Percentiles rank a stretch among this genome's conserved stretches.
Conservation (phyloP, 2,797 vertebrate species). For the Gambelia wislizenii region DNA sequence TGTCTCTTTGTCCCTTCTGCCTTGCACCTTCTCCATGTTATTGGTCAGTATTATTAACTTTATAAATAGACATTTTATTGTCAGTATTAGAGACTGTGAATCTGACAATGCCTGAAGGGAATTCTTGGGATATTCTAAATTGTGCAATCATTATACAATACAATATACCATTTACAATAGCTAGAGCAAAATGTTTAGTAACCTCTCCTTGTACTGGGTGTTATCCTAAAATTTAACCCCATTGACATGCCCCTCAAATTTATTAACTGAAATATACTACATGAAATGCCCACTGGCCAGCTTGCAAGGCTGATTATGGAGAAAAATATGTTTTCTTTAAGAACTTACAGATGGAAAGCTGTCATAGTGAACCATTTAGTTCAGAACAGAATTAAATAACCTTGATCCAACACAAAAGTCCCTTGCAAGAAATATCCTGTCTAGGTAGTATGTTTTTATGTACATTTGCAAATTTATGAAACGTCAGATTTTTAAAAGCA, state of each 20-base stretch:
- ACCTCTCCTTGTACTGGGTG: constrained; percentile 44
- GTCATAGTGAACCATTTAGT: not conserved
- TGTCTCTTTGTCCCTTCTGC: constrained; percentile 30
- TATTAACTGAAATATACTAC: constrained; percentile 65
- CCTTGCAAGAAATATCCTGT: not conserved
- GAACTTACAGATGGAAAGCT: not conserved
- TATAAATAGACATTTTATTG: constrained; percentile 45
- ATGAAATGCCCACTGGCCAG: constrained; percentile 45
- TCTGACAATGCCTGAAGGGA: constrained; percentile 7
- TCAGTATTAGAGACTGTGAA: constrained; percentile 43
- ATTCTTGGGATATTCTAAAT: not conserved
- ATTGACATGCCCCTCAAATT: constrained; percentile 55
- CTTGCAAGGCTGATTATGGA: not conserved
- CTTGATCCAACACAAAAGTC: not conserved
- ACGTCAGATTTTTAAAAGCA: not conserved
- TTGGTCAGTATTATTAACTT: constrained; percentile 46
- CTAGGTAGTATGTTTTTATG: not conserved
- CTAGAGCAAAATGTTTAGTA: constrained; percentile 53
- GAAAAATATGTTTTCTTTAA: not conserved
- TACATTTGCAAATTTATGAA: not conserved
- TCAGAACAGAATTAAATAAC: not conserved
- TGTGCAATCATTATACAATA: constrained; percentile 42
- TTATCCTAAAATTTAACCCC: constrained; percentile 47
- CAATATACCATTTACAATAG: not conserved
- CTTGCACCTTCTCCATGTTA: constrained; percentile 11